Percentiles rank a stretch among this genome's conserved stretches.
Evolutionary conservation across 2,888 invertebrate genomes (phyloP).

Genomic region (Torymus tubicola): DNA sequence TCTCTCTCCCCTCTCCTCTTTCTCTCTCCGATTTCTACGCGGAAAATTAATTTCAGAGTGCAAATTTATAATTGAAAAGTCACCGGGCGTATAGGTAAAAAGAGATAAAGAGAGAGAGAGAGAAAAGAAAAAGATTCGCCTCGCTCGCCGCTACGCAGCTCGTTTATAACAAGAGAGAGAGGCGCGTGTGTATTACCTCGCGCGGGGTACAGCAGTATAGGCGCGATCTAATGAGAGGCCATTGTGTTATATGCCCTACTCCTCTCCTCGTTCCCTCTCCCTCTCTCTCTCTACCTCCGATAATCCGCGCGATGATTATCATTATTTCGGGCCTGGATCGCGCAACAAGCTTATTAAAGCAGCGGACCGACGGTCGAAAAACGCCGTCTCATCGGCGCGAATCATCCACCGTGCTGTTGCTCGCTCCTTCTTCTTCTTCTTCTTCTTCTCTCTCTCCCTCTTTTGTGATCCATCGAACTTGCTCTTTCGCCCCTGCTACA

Average conservation of each 20-base stretch:
- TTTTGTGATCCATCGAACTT: constrained; percentile 54
- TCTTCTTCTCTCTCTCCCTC: constrained; percentile 18
- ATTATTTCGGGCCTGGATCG: constrained; percentile 50
- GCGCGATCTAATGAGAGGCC: constrained; percentile 53
- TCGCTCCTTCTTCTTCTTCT: background rate
- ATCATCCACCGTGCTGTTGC: constrained; percentile 16
- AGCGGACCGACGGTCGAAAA: constrained; percentile 14
- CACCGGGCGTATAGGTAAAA: constrained; percentile 12
- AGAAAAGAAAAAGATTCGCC: constrained; percentile 4
- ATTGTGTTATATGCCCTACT: constrained; percentile 13
- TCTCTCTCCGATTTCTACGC: background rate
- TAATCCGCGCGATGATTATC: constrained; percentile 55
- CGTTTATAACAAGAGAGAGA: constrained; percentile 32
- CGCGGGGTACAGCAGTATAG: constrained; percentile 12
- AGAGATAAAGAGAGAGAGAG: no score
- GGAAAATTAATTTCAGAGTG: constrained; percentile 46
- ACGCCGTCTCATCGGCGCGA: constrained; percentile 52
- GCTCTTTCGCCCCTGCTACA: constrained; percentile 6
- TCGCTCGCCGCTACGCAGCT: constrained; percentile 16
- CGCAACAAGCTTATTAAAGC: constrained; percentile 54
- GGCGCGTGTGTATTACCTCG: background rate
- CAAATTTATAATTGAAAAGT: constrained; percentile 49
- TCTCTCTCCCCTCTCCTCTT: background rate
- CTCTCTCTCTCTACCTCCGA: constrained; percentile 27
- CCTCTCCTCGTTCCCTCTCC: background rate